phyloP scores from a whole-genome alignment of 1,140 invertebrate species.

The Bombus superbus region DNA sequence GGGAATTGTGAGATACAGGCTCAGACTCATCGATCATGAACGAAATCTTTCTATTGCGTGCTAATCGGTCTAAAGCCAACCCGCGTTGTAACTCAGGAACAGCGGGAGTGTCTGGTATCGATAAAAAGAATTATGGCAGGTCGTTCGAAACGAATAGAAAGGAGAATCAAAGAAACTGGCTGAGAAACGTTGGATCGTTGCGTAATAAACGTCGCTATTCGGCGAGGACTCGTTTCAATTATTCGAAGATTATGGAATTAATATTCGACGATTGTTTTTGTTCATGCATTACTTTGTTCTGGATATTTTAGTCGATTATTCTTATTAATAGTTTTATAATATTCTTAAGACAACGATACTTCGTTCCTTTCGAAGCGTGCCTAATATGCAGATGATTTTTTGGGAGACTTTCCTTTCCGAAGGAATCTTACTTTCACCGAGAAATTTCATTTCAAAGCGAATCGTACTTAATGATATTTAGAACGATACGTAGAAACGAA shows the following conservation, averaged over 20 bases:
- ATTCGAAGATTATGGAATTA: not conserved
- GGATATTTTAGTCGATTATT: not conserved
- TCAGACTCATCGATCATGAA: conserved; percentile 17
- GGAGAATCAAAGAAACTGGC: not conserved
- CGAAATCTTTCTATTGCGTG: conserved; percentile 48
- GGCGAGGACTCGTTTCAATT: not conserved
- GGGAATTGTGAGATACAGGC: conserved; percentile 1
- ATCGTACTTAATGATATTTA: too few species aligned
- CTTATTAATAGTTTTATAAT: too few species aligned
- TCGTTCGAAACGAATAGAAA: not conserved
- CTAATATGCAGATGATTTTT: too few species aligned
- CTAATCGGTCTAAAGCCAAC: conserved; percentile 5
- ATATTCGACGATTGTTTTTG: not conserved
- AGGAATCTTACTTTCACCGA: too few species aligned
- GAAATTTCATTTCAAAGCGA: too few species aligned
- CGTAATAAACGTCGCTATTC: too few species aligned
- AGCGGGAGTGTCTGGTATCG: conserved; percentile 38
- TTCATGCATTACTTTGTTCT: not conserved
- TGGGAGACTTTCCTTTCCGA: too few species aligned
- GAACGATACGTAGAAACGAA: too few species aligned
- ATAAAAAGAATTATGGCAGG: conserved; percentile 21
- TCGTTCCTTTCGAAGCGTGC: too few species aligned
- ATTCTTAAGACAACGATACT: too few species aligned
- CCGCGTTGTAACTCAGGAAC: conserved; percentile 33
- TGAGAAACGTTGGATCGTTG: not conserved